phyloP scores from a whole-genome alignment of 2,113 vertebrate species.

The Burhinus oedicnemus region DNA sequence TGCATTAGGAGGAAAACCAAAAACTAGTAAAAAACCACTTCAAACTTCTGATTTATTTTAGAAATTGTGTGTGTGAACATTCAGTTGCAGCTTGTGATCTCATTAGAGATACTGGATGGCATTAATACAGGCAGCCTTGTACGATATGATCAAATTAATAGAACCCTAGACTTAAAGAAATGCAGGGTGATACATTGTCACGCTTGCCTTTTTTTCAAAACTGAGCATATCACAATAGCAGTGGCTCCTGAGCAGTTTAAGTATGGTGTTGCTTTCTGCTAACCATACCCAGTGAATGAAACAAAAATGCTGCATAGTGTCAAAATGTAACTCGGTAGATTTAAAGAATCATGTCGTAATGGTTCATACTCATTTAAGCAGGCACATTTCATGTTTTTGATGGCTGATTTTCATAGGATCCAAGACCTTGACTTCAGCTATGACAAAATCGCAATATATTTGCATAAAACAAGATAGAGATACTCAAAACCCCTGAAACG shows the following conservation, averaged over 20 bases:
- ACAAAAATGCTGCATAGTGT: accelerated
- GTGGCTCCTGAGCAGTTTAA: neutral
- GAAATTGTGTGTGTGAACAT: neutral
- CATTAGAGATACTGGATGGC: neutral
- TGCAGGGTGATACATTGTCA: neutral
- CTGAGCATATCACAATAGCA: neutral
- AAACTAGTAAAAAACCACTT: accelerated
- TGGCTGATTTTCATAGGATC: neutral
- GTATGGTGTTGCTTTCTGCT: neutral
- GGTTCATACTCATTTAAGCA: neutral
- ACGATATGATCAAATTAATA: neutral
- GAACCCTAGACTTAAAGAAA: neutral
- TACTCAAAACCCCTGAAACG: neutral
- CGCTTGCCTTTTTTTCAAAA: neutral
- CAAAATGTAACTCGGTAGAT: neutral
- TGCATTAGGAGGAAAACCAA: neutral
- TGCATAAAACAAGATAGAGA: neutral
- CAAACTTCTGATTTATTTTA: neutral
- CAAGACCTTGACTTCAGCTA: neutral
- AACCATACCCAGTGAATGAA: neutral
- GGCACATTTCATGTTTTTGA: neutral
- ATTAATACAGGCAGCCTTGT: neutral
- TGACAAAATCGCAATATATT: neutral
- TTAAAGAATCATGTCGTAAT: neutral
- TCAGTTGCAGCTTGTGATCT: neutral